Base-by-base conservation (phyloP, 2,888 invertebrate genomes). In the Chrysodeixis includens region DNA sequence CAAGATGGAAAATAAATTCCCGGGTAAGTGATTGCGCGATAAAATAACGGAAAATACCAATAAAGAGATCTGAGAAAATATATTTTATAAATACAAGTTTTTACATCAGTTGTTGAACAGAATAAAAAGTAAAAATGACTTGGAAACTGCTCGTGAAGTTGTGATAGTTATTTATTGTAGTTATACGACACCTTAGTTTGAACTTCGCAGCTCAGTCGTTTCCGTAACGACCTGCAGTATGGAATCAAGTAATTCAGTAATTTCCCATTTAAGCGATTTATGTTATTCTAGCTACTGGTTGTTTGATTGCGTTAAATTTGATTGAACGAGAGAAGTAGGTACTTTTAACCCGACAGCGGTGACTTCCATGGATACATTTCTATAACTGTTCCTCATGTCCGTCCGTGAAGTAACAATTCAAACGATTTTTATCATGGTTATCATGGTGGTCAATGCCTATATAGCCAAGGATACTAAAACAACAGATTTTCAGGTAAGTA, bases 161-260 rank as follows among this genome's bases (percentile, higher is more conserved):
- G 12, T 59, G 71, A 51, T 62, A 62, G 56, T 63, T 58, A 63
- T 71, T 75, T 71, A 66, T 71, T 67, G 61, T 67, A 10, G 20
- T 18, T 49, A 30, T 7, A 54, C 30, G 53, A 62, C 61, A 75
- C 55, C 26, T 70, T 63, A 66, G 60, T 67, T 59, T 61, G 52
- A 71, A 76, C 56, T 71, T 44, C 14, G 56, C 12, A 30, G 18
- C 14, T 58, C 9, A 16, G 18, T 52, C 26, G 58, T n/a, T 53
- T 52, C 35, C 22, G 56, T 40, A 51, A 61, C 44, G 56, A 66
- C 18, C 14, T 14, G 51, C 46, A 40, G 30, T 40, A 46, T 18
- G 18, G 18, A 0, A 2, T 49, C 20, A 10, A 12, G 20, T 9
- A 20, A 20, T 46, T 49, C 20, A 8, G 9, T 49, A 49, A 49